A percentile compares a stretch with the other conserved stretches of the same genome.
Conservation (phyloP, 2,888 invertebrate species). For the Smittia aterrima region DNA sequence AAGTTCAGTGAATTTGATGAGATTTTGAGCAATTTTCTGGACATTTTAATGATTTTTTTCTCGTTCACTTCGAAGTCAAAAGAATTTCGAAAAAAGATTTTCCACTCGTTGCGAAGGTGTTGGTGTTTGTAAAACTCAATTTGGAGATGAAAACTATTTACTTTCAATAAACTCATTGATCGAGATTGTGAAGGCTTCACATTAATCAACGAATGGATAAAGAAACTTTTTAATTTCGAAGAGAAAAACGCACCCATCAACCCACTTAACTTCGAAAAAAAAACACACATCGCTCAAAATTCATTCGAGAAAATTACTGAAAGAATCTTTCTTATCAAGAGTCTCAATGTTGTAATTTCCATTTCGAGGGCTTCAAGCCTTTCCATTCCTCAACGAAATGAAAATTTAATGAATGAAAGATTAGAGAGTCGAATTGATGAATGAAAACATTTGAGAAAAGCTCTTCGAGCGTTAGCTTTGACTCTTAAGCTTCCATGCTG, state of each 20-base stretch:
- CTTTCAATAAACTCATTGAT: background rate
- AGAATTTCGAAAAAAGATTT: conserved; percentile 4
- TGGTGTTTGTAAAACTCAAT: background rate
- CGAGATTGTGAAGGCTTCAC: too few species aligned
- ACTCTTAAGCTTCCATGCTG: background rate
- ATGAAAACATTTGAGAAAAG: background rate
- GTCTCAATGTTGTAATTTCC: background rate
- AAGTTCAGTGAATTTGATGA: conserved; percentile 36
- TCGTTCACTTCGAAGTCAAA: conserved; percentile 33
- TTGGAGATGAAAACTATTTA: background rate
- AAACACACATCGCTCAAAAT: conserved; percentile 16
- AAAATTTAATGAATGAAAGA: conserved; percentile 34
- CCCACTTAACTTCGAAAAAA: conserved; percentile 41
- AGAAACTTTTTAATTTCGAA: conserved; percentile 35
- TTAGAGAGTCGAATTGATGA: background rate
- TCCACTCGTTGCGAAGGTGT: background rate
- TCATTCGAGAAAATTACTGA: background rate
- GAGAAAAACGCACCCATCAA: conserved; percentile 39
- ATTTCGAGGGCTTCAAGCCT: background rate
- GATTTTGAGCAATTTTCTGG: conserved; percentile 27
- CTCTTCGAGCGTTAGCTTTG: background rate
- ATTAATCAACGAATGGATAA: too few species aligned
- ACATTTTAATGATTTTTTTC: conserved; percentile 37
- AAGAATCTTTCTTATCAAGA: background rate
- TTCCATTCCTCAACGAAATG: background rate